Evolutionary conservation across 2,888 invertebrate genomes (phyloP), one percentile per base, ranked within the genome.

Genomic region (Cryptosula pallasiana): DNA sequence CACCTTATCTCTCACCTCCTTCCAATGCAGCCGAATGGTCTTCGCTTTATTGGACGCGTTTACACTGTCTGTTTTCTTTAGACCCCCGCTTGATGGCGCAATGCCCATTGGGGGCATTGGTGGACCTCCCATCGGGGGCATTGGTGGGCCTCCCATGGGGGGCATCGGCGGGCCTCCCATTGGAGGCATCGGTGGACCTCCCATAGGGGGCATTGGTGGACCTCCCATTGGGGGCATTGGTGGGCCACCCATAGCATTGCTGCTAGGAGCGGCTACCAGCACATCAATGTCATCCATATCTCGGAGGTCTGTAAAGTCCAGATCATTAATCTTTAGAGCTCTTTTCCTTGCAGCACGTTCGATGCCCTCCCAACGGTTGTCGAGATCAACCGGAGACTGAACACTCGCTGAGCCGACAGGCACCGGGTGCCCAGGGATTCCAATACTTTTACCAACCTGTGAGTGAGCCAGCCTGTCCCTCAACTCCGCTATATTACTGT

Each of bases 21-120:
- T 93, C 99, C 99, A 99, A 85, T 99, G 99, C 71, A 99, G 87
- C 86, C 96, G 96, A 20, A 99, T 92, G 32, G 98, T 98, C 84
- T 97, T 84, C 45, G 45, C 9, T 86, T 96, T 96, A 81, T 91
- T 94, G 13, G 29, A 16, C 13, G 9, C 27, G 32, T 34, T 63
- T 5, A 16, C 20, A 32, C 32, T 63, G 63, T 63, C 63, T 32
- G 63, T 63, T n/a, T 63, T 63, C 27, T 63, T 63, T 13, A 63
- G 34, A 16, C 63, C 63, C 16, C 13, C 13, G 9, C 36, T 70
- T 1, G 70, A 73, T 0, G 73, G 76, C 36, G 77, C 75, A 3
- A 75, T 55, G 58, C 74, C 78, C 5, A 79, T 77, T n/a, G 77
- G 75, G n/a, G 78, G 77, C 23, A 73, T 57, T 35, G 72, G 58